A percentile compares a stretch with the other conserved stretches of the same genome.
These are phyloP conservation scores for Cynoglossus semilaevis DNA, from an alignment of 2,113 vertebrate genomes.

Conservation along the genomic window DNA sequence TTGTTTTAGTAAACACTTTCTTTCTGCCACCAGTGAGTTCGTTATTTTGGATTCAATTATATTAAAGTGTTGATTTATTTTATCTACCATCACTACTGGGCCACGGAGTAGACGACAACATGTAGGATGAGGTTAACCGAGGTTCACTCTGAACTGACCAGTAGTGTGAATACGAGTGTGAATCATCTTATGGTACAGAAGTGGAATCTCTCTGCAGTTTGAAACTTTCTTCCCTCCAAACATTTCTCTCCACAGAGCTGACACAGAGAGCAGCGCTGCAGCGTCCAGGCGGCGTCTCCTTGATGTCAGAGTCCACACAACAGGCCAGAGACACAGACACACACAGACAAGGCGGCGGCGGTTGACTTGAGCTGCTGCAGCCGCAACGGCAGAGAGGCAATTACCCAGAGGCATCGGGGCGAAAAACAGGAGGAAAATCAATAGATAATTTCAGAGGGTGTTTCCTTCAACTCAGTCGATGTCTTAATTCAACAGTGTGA, in stretches of 20 bases:
- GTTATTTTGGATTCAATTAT: too few species aligned
- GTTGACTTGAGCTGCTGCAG: conserved; percentile 54
- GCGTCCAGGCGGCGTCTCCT: conserved; percentile 20
- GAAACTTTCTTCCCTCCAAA: not conserved
- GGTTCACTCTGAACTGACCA: too few species aligned
- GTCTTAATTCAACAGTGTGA: conserved; percentile 62
- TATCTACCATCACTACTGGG: too few species aligned
- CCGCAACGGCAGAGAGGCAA: conserved; percentile 63
- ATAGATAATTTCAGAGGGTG: conserved; percentile 73
- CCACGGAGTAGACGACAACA: not conserved
- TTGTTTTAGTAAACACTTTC: too few species aligned
- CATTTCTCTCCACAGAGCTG: conserved; percentile 1
- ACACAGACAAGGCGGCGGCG: conserved; percentile 17
- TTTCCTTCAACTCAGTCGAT: conserved; percentile 67
- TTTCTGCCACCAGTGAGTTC: too few species aligned
- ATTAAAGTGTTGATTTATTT: too few species aligned
- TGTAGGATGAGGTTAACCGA: too few species aligned
- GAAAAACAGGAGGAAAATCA: conserved; percentile 72
- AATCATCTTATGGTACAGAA: not conserved
- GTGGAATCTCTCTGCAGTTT: not conserved
- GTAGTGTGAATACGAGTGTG: too few species aligned
- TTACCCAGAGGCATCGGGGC: conserved; percentile 69
- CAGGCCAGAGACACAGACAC: conserved; percentile 52
- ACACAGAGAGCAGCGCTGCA: not conserved
- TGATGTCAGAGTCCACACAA: conserved; percentile 34